Percentiles rank a stretch among this genome's conserved stretches.
Evolutionary conservation across 2,113 vertebrate species (phyloP).

Genomic region (Chionodraco myersi): DNA sequence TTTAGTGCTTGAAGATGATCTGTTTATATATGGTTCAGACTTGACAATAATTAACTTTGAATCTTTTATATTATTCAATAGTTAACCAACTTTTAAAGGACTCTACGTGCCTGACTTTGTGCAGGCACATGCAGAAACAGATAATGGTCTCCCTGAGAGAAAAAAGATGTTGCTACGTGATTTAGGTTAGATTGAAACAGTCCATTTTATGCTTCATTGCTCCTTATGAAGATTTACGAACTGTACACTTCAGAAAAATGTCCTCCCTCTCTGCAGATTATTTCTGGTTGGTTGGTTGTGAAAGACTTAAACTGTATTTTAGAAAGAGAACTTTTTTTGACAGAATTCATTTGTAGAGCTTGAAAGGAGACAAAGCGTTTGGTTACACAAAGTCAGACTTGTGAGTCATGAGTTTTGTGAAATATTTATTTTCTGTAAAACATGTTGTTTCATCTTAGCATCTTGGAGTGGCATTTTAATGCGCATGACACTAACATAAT

Average conservation of each 20-base stretch:
- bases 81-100: neutral
- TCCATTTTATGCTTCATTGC: constrained; percentile 42
- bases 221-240: constrained; percentile 26
- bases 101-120: neutral
- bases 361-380: neutral
- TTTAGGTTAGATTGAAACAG: constrained; percentile 21
- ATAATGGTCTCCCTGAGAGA: neutral
- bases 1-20: neutral
- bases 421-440: neutral
- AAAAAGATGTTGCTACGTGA: constrained; percentile 2
- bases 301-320: constrained; percentile 3
- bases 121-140: neutral
- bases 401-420: neutral
- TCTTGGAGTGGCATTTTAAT: neutral
- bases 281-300: constrained; percentile 9
- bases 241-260: constrained; percentile 31
- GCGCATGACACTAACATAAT: neutral
- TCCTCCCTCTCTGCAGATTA: constrained; percentile 8
- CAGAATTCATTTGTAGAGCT: neutral
- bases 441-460: neutral
- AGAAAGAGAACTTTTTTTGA: neutral
- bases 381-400: neutral
- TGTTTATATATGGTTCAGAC: neutral
- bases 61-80: neutral
- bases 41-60: neutral